Evolutionary conservation across 1,140 invertebrate genomes (phyloP), one percentile per base, ranked within the genome.

Genomic region (Anastrepha ludens): DNA sequence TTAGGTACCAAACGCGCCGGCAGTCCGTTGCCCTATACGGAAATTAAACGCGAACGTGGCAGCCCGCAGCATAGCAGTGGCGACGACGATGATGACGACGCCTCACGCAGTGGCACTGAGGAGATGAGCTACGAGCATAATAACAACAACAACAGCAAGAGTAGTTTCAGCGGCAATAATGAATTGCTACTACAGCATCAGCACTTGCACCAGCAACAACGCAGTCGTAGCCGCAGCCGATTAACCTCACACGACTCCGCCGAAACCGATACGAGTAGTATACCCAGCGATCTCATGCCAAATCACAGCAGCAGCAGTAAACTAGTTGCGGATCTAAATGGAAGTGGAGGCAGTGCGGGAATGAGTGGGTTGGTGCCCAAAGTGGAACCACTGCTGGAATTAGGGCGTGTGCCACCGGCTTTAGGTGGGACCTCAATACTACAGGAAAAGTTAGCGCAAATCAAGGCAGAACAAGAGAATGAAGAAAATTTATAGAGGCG

Each of bases 401-500:
- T 88, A 13, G 78, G 55, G 70, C 59, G 20, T 29, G 50, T 62
- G 62, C 47, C 47, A 11, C 47, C 74, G 4, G 9, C 20, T 6
- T 29, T 81, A n/a, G 50, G 74, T 7, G 67, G 87, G 65, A 81
- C 86, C 65, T 91, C 91, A 60, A 93, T 92, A 87, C 67, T 93
- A 86, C 92, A 93, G 60, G 91, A 92, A 87, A 92, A 92, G 88
- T 90, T 92, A 88, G 91, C 91, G n/a, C 91, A 92, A 89, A 92
- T 92, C 87, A 92, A 92, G 89, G 90, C 91, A 88, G 91, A 92
- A 86, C 91, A 91, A 85, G 88, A 87, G 39, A 88, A 20, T n/a
- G 88, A 88, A 62, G 65, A 88, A 88, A 91, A 91, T 86, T 92
- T 92, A 92, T 92, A 92, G 91, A 90, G 88, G 67, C 29, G 74